A percentile compares a stretch with the other conserved stretches of the same genome.
Conservation (phyloP, 2,113 vertebrate genomes). For the Lepisosteus oculatus region DNA sequence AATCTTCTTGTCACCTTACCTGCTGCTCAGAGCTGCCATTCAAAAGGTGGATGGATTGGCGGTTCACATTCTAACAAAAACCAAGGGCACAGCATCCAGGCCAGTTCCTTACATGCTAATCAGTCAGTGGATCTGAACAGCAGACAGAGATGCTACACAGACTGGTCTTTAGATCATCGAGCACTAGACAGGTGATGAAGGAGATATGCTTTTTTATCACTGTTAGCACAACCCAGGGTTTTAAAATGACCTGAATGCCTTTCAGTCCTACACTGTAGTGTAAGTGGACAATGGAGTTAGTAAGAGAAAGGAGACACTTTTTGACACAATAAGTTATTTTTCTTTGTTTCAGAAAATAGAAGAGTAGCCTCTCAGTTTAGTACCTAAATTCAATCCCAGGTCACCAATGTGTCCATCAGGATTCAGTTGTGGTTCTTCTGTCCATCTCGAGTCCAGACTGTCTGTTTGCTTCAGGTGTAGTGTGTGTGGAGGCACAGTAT, state of each 20-base stretch:
- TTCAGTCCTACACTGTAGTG: not conserved
- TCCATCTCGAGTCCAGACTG: too few species aligned
- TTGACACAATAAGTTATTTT: too few species aligned
- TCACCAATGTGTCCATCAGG: too few species aligned
- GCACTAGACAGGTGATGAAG: conserved; percentile 14
- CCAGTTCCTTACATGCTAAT: conserved; percentile 33
- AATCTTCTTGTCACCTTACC: conserved; percentile 28
- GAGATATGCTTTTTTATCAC: not conserved
- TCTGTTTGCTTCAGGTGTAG: too few species aligned
- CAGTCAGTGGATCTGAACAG: conserved; percentile 36
- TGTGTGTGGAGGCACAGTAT: too few species aligned
- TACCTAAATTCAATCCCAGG: too few species aligned
- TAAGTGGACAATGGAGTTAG: too few species aligned
- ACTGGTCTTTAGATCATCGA: conserved; percentile 15
- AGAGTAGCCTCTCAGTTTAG: too few species aligned
- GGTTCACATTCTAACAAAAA: conserved; percentile 49
- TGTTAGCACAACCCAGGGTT: too few species aligned
- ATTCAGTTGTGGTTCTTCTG: too few species aligned
- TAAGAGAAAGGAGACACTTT: too few species aligned
- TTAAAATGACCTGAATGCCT: not conserved
- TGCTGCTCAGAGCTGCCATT: conserved; percentile 23
- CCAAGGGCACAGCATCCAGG: conserved; percentile 27
- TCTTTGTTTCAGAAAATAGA: too few species aligned
- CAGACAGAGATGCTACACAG: conserved; percentile 27
- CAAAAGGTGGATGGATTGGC: conserved; percentile 27